Evolutionary conservation across 2,113 vertebrate genomes (phyloP).

Genomic region (Octodon degus): DNA sequence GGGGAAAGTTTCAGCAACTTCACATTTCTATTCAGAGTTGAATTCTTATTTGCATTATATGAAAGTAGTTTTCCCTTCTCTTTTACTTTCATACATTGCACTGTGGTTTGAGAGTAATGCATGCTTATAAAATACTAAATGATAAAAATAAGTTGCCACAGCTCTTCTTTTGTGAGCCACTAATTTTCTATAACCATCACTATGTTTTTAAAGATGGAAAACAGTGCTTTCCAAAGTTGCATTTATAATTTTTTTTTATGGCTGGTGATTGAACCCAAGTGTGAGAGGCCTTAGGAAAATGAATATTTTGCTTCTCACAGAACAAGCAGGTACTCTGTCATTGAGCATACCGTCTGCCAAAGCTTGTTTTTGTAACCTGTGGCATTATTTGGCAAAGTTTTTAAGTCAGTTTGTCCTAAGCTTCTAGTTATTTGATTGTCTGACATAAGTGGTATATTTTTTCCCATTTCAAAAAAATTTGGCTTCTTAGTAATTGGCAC

Average conservation of each 20-base stretch:
- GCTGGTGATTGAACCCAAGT: background rate
- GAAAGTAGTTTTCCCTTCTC: background rate
- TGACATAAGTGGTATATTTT: background rate
- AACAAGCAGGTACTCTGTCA: background rate
- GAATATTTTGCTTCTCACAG: background rate
- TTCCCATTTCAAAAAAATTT: background rate
- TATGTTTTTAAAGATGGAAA: background rate
- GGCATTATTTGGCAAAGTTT: background rate
- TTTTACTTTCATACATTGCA: background rate
- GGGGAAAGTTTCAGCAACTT: background rate
- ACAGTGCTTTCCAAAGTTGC: background rate
- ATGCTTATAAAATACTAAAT: background rate
- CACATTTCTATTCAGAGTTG: slow-evolving; percentile 6
- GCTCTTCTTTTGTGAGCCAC: background rate
- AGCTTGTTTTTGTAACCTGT: background rate
- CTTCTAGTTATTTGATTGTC: background rate
- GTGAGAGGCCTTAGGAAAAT: background rate
- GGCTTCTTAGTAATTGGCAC: background rate
- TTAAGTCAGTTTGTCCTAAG: background rate
- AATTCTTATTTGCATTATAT: background rate
- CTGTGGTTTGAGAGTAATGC: background rate
- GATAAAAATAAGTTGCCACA: background rate
- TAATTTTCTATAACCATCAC: background rate
- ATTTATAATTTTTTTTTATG: background rate
- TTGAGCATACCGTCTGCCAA: background rate